A percentile compares a stretch with the other conserved stretches of the same genome.
These are phyloP conservation scores for Vultur gryphus DNA, from an alignment of 2,797 vertebrate genomes.

Conservation along the genomic window DNA sequence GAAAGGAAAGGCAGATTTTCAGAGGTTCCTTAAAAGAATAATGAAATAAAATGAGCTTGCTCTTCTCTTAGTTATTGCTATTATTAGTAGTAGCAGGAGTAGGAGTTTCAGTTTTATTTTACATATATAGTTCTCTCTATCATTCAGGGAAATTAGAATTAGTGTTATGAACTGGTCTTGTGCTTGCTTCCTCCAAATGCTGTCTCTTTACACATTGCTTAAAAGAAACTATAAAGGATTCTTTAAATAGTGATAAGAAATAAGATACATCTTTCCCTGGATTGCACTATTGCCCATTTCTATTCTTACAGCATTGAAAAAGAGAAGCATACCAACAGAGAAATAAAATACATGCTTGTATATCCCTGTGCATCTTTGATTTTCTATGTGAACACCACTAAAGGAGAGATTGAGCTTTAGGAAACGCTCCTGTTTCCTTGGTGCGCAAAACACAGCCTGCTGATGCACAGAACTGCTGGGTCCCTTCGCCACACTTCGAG, in stretches of 20 bases:
- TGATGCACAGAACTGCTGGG: background rate
- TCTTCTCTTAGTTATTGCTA: background rate
- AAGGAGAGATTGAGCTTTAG: background rate
- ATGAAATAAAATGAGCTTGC: background rate
- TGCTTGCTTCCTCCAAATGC: background rate
- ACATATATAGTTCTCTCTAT: background rate
- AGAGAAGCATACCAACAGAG: background rate
- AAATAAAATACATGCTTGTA: background rate
- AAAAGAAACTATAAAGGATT: background rate
- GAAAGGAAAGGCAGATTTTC: background rate
- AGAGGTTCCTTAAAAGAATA: background rate
- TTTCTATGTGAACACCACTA: background rate
- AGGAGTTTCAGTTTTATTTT: background rate
- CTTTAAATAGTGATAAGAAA: background rate
- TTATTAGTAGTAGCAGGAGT: background rate
- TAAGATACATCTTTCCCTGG: background rate
- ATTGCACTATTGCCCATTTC: background rate
- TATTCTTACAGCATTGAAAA: background rate
- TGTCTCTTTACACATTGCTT: background rate
- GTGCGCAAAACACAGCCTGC: fast-evolving
- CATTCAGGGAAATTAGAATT: background rate
- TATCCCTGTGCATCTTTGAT: background rate
- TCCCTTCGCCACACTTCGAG: background rate
- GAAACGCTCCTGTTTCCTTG: background rate
- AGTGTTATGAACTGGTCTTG: background rate